Evolutionary conservation across 2,113 vertebrate genomes (phyloP).

Genomic region (Catharus minimus): DNA sequence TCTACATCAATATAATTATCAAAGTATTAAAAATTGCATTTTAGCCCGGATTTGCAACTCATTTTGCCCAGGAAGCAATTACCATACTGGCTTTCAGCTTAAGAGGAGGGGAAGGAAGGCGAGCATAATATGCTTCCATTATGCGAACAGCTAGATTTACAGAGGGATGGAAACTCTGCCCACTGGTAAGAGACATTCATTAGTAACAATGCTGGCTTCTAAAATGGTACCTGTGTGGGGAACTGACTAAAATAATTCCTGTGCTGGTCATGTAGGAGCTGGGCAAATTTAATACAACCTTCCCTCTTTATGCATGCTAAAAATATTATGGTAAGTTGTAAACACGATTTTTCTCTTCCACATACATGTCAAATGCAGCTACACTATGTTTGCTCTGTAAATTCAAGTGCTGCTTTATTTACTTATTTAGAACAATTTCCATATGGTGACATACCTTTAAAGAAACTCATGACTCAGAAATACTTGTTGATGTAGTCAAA

Average conservation of each 20-base stretch:
- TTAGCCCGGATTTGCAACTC: neutral
- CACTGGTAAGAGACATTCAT: accelerated
- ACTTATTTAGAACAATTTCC: conserved; percentile 56
- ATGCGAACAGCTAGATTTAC: neutral
- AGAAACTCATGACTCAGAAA: conserved; percentile 38
- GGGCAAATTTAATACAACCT: neutral
- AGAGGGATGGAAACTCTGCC: neutral
- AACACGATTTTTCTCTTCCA: accelerated
- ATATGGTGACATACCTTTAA: conserved; percentile 45
- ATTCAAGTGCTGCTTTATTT: conserved; percentile 63
- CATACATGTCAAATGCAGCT: neutral
- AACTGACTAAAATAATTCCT: neutral
- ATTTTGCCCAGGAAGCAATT: neutral
- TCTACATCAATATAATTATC: neutral
- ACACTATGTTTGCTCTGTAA: conserved; percentile 14
- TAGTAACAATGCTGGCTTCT: neutral
- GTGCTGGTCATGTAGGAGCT: neutral
- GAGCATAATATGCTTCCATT: neutral
- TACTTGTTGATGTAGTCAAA: neutral
- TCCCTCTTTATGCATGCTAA: neutral
- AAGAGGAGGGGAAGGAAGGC: neutral
- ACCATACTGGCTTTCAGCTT: neutral
- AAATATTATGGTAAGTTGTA: neutral
- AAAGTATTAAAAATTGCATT: neutral
- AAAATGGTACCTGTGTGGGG: accelerated